A percentile compares a stretch with the other conserved stretches of the same genome.
phyloP scores from a whole-genome alignment of 1,140 invertebrate genomes.

The Ectropis grisescens region DNA sequence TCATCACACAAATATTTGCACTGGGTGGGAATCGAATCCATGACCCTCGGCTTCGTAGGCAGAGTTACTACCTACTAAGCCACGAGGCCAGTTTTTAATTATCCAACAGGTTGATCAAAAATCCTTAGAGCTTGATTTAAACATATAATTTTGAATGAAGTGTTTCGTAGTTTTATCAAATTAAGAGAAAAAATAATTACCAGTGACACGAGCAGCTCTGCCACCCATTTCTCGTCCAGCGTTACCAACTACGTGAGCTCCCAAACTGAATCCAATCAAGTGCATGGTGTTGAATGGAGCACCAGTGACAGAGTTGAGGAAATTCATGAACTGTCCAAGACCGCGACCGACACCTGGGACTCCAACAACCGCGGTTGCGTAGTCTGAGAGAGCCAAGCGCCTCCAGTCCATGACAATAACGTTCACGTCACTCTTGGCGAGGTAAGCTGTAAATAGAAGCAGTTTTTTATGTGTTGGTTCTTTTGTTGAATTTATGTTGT shows the following conservation, averaged over 20 bases:
- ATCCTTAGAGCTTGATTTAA: too few relatives aligned
- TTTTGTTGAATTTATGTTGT: too few relatives aligned
- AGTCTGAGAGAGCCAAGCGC: conserved; percentile 19
- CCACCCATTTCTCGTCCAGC: conserved; percentile 59
- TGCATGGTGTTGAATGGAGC: conserved; percentile 74
- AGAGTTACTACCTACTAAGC: too few relatives aligned
- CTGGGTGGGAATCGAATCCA: too few relatives aligned
- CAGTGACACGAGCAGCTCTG: conserved; percentile 32
- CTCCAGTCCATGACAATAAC: conserved; percentile 34
- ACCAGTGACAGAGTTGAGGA: conserved; percentile 33
- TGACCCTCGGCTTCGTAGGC: too few relatives aligned
- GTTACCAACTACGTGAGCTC: conserved; percentile 92
- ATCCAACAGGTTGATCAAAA: too few relatives aligned
- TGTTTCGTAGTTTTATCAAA: too few relatives aligned
- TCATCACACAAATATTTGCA: too few relatives aligned
- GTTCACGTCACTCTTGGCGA: conserved; percentile 22
- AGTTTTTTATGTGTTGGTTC: too few relatives aligned
- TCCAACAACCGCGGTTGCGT: conserved; percentile 21
- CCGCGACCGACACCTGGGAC: conserved; percentile 38
- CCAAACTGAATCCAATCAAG: conserved; percentile 89
- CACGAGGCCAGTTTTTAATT: too few relatives aligned
- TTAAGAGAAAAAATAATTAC: too few relatives aligned
- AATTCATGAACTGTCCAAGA: conserved; percentile 61
- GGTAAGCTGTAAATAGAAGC: conserved; percentile 67
- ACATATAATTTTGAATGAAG: conserved; percentile 19